Conservation (phyloP, 2,113 vertebrate species). For the Bombycilla garrulus region DNA sequence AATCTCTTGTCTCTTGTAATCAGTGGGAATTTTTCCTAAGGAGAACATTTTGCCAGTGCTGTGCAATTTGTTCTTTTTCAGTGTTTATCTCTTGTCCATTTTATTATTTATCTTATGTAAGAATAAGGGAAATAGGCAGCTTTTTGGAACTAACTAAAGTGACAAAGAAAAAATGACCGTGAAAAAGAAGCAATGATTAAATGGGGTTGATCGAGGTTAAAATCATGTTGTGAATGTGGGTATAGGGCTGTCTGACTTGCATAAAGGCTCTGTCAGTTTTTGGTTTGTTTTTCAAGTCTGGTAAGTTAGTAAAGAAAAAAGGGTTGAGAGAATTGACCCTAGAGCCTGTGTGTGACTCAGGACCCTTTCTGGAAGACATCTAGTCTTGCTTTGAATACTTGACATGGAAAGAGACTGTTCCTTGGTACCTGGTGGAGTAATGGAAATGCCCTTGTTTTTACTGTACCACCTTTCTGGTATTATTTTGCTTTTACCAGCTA, state of each 20-base stretch:
- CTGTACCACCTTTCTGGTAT: background rate
- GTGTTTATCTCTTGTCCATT: background rate
- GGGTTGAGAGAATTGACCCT: background rate
- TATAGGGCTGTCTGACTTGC: background rate
- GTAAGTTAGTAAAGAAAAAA: background rate
- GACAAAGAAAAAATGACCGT: background rate
- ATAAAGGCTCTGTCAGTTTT: background rate
- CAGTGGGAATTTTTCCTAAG: constrained; percentile 26
- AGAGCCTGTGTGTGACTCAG: background rate
- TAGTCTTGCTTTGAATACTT: background rate
- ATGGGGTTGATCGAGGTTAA: background rate
- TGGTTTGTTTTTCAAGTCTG: background rate
- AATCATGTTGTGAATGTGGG: background rate
- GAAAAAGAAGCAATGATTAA: background rate
- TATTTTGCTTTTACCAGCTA: background rate
- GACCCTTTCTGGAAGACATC: background rate
- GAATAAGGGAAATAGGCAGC: background rate
- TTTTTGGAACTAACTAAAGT: background rate
- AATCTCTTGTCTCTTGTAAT: constrained; percentile 29
- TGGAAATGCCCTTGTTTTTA: background rate
- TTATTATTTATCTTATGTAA: background rate
- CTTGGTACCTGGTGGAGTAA: background rate
- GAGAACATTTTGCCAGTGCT: background rate
- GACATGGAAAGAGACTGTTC: background rate
- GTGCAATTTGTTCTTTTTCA: background rate